phyloP scores from a whole-genome alignment of 2,888 invertebrate genomes.

The Boloria selene region DNA sequence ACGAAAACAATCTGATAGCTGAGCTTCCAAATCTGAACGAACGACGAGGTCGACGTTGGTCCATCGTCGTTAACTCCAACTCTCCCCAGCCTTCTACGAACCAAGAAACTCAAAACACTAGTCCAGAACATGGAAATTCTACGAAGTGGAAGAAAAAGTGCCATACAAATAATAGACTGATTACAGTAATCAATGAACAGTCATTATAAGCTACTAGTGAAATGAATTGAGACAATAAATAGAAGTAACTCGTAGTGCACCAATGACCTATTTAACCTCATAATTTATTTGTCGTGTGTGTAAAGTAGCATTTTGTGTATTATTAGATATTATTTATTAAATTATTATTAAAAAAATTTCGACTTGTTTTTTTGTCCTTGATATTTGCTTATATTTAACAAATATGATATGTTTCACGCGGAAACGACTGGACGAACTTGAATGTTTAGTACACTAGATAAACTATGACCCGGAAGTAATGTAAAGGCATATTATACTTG shows the following conservation, averaged over 20 bases:
- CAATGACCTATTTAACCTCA: conserved; percentile 77
- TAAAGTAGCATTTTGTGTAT: conserved; percentile 70
- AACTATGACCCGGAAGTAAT: no score
- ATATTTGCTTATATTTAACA: no score
- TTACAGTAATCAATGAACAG: conserved; percentile 90
- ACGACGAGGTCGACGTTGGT: conserved; percentile 87
- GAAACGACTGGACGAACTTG: no score
- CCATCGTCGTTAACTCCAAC: conserved; percentile 81
- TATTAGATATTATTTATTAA: conserved; percentile 78
- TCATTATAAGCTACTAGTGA: conserved; percentile 78
- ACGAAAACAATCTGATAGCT: conserved; percentile 91
- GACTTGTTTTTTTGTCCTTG: conserved; percentile 4
- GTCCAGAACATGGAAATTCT: conserved; percentile 67
- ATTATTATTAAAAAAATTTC: conserved; percentile 56
- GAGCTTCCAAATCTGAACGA: conserved; percentile 89
- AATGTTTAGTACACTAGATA: no score
- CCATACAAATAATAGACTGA: conserved; percentile 85
- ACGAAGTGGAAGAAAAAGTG: conserved; percentile 77
- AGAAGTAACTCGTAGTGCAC: conserved; percentile 61
- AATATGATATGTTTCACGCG: no score
- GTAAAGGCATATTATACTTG: no score
- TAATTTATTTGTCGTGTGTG: conserved; percentile 81
- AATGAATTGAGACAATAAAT: conserved; percentile 72
- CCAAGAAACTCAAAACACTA: conserved; percentile 62
- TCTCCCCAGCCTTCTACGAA: conserved; percentile 54